phyloP scores from a whole-genome alignment of 2,113 vertebrate species.

The Pituophis catenifer region DNA sequence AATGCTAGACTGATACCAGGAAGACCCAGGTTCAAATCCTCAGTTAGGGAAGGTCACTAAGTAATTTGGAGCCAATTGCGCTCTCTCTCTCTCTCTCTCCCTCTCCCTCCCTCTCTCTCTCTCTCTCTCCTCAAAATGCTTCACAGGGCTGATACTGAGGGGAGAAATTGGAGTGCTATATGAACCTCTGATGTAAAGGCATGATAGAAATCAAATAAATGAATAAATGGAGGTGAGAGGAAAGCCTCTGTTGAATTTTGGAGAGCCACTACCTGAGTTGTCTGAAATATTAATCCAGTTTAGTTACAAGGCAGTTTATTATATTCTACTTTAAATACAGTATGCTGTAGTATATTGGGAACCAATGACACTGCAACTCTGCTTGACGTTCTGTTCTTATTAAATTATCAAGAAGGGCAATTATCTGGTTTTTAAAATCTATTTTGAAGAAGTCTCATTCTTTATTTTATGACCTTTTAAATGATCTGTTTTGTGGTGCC shows the following conservation, averaged over 20 bases:
- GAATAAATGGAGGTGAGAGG: background rate
- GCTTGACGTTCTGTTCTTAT: background rate
- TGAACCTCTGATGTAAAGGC: background rate
- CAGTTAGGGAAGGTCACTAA: background rate
- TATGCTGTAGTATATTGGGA: background rate
- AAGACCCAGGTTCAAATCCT: background rate
- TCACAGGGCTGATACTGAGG: background rate
- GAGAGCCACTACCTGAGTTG: background rate
- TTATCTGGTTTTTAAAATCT: background rate
- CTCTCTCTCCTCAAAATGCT: background rate
- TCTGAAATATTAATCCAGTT: background rate
- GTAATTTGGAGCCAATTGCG: background rate
- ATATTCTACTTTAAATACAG: background rate
- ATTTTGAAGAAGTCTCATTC: background rate
- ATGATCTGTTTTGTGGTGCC: background rate
- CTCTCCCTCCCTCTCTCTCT: background rate
- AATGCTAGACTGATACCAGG: background rate
- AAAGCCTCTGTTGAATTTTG: background rate
- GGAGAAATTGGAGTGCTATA: background rate
- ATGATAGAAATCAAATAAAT: background rate
- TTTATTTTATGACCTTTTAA: background rate
- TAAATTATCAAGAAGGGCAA: background rate
- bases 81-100: background rate
- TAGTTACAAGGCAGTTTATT: background rate
- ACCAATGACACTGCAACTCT: background rate